These are phyloP conservation scores for Ganaspis brasiliensis DNA, from an alignment of 2,888 invertebrate genomes.

Conservation along the genomic window DNA sequence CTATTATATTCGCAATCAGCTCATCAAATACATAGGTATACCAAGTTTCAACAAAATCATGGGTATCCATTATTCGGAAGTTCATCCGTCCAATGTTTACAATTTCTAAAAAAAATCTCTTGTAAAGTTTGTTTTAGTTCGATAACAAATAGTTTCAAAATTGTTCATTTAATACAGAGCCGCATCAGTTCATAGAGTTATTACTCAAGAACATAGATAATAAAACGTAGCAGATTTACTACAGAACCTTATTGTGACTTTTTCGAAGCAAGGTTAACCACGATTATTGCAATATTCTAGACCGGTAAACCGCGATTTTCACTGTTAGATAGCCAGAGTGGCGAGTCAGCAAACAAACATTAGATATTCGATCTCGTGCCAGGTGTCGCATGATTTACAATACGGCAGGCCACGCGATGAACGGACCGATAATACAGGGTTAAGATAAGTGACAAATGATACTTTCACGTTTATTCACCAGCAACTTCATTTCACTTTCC, in stretches of 20 bases:
- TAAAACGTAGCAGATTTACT: too few relatives aligned
- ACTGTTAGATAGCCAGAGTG: constrained; percentile 58
- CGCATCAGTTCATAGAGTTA: too few relatives aligned
- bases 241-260: neutral
- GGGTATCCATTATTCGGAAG: too few relatives aligned
- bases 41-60: too few relatives aligned
- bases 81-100: too few relatives aligned
- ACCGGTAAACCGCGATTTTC: constrained; percentile 55
- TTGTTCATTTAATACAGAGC: too few relatives aligned
- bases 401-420: constrained; percentile 58
- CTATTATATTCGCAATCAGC: too few relatives aligned
- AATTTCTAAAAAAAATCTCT: too few relatives aligned
- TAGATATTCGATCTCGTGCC: constrained; percentile 73
- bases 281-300: constrained; percentile 56
- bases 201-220: too few relatives aligned
- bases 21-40: too few relatives aligned
- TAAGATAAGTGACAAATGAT: constrained; percentile 72
- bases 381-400: constrained; percentile 74
- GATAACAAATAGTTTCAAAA: too few relatives aligned
- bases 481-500: constrained; percentile 68
- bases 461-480: constrained; percentile 64
- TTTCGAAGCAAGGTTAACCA: constrained; percentile 2
- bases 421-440: constrained; percentile 63
- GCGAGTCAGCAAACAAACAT: constrained; percentile 65
- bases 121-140: too few relatives aligned